These are phyloP conservation scores for Eidolon dupreanum DNA, from an alignment of 2,797 vertebrate genomes.

Conservation along the genomic window DNA sequence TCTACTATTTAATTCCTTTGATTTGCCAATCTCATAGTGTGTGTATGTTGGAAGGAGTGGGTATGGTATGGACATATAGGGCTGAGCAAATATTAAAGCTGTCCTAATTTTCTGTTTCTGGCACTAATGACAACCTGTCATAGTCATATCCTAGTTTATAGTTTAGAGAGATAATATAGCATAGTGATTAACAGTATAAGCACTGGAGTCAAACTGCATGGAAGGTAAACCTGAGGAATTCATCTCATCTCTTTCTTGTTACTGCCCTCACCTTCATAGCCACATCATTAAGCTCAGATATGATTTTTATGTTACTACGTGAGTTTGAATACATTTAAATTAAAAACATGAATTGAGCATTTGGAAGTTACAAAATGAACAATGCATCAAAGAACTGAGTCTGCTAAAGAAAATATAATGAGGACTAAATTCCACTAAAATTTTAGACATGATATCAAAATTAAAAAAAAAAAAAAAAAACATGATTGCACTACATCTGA, in stretches of 20 bases:
- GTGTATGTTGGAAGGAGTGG: not conserved
- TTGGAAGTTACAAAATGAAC: not conserved
- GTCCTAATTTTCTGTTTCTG: not conserved
- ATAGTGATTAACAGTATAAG: not conserved
- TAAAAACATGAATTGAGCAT: not conserved
- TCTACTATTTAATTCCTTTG: not conserved
- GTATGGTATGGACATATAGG: not conserved
- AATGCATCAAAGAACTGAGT: not conserved
- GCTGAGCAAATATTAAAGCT: not conserved
- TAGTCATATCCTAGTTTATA: not conserved
- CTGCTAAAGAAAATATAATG: constrained; percentile 5
- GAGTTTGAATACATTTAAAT: not conserved
- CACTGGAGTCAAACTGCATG: not conserved
- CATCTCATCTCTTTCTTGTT: not conserved
- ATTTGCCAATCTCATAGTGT: not conserved
- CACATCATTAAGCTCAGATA: not conserved
- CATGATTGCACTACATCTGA: not conserved
- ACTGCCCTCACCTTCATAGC: not conserved
- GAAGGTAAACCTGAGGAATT: not conserved
- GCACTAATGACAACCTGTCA: not conserved
- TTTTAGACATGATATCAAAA: not conserved
- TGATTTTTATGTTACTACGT: not conserved
- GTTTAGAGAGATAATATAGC: not conserved
- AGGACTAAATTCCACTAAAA: not conserved
- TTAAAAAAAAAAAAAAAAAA: not conserved